phyloP scores from a whole-genome alignment of 2,888 invertebrate species.

The Corbicula japonica region DNA sequence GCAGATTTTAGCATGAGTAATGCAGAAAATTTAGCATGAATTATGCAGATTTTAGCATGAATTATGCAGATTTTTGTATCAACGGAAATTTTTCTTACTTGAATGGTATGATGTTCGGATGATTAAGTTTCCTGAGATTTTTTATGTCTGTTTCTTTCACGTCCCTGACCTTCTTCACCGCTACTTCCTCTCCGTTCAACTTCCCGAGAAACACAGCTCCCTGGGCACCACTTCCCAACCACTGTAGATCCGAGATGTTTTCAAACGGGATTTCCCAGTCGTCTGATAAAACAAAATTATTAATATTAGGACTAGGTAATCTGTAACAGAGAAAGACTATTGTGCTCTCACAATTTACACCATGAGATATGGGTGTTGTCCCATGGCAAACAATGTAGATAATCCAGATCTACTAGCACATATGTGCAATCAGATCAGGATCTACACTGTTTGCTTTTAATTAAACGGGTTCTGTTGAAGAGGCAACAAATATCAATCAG shows the following conservation, averaged over 20 bases:
- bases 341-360: too few species aligned
- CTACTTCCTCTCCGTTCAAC: slow-evolving; percentile 92
- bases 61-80: too few species aligned
- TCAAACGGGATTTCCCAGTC: slow-evolving; percentile 99
- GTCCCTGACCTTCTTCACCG: slow-evolving; percentile 98
- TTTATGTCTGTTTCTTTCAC: slow-evolving; percentile 96
- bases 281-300: slow-evolving; percentile 87
- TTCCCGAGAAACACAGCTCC: slow-evolving; percentile 97
- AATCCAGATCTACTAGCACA: too few species aligned
- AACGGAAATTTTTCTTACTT: slow-evolving; percentile 85
- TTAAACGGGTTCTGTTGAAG: too few species aligned
- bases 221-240: slow-evolving; percentile 98
- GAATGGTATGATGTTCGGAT: slow-evolving; percentile 97
- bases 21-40: not conserved
- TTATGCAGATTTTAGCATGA: too few species aligned
- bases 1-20: not conserved
- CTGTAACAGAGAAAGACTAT: too few species aligned
- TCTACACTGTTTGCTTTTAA: too few species aligned
- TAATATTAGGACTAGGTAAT: not conserved
- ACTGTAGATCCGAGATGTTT: slow-evolving; percentile 94
- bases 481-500: too few species aligned
- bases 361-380: too few species aligned
- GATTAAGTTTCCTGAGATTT: slow-evolving; percentile 96
- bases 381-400: too few species aligned
- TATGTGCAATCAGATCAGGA: too few species aligned